These are phyloP conservation scores for Sebastes matsubarae DNA, from an alignment of 2,797 vertebrate genomes.

Conservation along the genomic window DNA sequence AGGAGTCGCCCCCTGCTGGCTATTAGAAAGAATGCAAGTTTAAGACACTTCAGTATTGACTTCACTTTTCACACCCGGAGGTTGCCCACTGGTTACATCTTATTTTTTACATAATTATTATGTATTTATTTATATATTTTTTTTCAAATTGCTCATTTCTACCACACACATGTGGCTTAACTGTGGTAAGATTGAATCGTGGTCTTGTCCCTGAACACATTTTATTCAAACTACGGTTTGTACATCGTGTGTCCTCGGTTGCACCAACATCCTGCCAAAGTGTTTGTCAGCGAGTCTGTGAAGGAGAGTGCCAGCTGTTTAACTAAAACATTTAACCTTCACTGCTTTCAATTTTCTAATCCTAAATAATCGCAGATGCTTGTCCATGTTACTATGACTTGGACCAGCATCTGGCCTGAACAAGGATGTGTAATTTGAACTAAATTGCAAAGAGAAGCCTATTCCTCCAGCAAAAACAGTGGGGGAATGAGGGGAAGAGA, in stretches of 20 bases:
- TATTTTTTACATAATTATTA: not conserved
- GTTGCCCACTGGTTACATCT: not conserved
- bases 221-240: conserved; percentile 8
- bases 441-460: conserved; percentile 26
- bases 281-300: conserved; percentile 13
- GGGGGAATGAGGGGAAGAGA: conserved; percentile 49
- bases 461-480: conserved; percentile 45
- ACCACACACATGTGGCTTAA: not conserved
- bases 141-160: not conserved
- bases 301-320: not conserved
- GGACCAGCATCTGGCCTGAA: conserved; percentile 43
- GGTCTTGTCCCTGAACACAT: not conserved
- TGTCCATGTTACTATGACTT: conserved; percentile 16
- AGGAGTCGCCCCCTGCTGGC: not conserved
- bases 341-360: conserved; percentile 25
- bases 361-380: conserved; percentile 31
- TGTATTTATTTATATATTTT: not conserved
- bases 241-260: conserved; percentile 22
- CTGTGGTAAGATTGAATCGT: conserved; percentile 1
- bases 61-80: too few species aligned
- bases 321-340: conserved; percentile 20
- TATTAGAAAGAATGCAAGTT: not conserved
- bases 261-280: conserved; percentile 24
- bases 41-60: not conserved
- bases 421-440: conserved; percentile 34